Base-by-base conservation (phyloP, 2,888 invertebrate genomes). In the Alviniconcha strummeri region DNA sequence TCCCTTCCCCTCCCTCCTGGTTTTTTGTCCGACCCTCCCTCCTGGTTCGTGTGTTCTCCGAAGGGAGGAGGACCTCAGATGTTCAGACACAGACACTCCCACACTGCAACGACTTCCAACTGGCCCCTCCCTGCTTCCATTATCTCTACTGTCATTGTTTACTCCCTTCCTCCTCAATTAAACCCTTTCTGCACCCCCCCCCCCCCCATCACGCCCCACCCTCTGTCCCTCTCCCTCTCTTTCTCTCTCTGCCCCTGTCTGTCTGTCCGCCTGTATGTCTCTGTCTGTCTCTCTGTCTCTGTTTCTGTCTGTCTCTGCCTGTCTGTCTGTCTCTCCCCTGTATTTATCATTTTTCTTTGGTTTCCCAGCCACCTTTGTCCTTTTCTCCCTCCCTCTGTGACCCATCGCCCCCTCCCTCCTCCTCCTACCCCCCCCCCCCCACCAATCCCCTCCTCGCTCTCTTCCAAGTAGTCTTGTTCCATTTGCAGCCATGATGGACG, bases 61-160 rank as follows among this genome's bases (percentile, higher is more conserved):
- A 60, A 4, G 13, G 9, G 74, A 36, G 57, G n/a, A 76, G 19
- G 77, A 77, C 57, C 78, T 78, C 78, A 60, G 78, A 19, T 78
- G 78, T 64, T 56, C 64, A 60, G 69, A 55, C 79, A 79, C 79
- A 56, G 64, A 64, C 67, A 13, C 64, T 15, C 8, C 8, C 64
- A 13, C n/a, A 36, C 67, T 8, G n/a, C 11, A 54, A 64, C 52
- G n/a, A 79, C 76, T 56, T 54, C 9, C 76, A 57, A 52, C 54
- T 56, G 54, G 69, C 80, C 80, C 80, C 67, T 80, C 71, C 80
- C 78, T 69, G 60, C 60, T 64, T 36, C 64, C 19, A n/a, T 71
- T 64, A 80, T 71, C 56, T 80, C 57, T 57, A n/a, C 78, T 57
- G 57, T 64, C 52, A 78, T 78, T 52, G 56, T 56, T 74, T 17